These are phyloP conservation scores for Chesias legatella DNA, from an alignment of 2,888 invertebrate species.

Conservation along the genomic window DNA sequence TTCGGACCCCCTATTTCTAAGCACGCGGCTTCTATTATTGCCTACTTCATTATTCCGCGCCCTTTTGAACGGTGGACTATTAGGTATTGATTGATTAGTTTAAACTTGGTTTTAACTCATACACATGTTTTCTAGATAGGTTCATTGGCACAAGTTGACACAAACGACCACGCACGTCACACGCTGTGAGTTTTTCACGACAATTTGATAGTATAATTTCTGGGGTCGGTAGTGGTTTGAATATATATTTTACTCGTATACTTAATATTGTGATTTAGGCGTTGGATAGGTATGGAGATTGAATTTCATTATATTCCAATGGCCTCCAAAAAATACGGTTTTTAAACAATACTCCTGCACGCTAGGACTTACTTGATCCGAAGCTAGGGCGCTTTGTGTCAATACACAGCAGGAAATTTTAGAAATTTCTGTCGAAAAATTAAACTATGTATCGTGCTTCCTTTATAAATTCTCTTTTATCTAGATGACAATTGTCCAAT, in stretches of 20 bases:
- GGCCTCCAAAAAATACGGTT: neutral
- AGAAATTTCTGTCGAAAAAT: too few relatives aligned
- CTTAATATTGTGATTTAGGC: conserved; percentile 20
- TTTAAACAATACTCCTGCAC: too few relatives aligned
- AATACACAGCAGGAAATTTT: too few relatives aligned
- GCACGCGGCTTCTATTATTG: conserved; percentile 42
- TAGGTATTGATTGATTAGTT: conserved; percentile 22
- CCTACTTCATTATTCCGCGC: conserved; percentile 44
- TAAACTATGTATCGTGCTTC: too few relatives aligned
- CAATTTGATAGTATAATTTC: conserved; percentile 52
- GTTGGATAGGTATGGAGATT: conserved; percentile 9
- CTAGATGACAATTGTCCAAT: too few relatives aligned
- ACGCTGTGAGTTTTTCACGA: conserved; percentile 39
- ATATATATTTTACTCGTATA: conserved; percentile 18
- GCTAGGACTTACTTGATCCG: too few relatives aligned
- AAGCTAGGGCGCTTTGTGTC: too few relatives aligned
- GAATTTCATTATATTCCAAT: conserved; percentile 6
- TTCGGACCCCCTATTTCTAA: conserved; percentile 55
- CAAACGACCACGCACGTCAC: conserved; percentile 38
- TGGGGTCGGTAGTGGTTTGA: conserved; percentile 22
- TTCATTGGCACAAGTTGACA: conserved; percentile 50
- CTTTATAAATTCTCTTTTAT: too few relatives aligned
- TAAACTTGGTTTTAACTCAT: conserved; percentile 17
- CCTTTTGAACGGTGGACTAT: conserved; percentile 18
- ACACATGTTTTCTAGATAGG: conserved; percentile 30